Conservation (phyloP, 30 jellyfish, hydroid and myxozoan genomes). For the Sanderia malayensis region DNA sequence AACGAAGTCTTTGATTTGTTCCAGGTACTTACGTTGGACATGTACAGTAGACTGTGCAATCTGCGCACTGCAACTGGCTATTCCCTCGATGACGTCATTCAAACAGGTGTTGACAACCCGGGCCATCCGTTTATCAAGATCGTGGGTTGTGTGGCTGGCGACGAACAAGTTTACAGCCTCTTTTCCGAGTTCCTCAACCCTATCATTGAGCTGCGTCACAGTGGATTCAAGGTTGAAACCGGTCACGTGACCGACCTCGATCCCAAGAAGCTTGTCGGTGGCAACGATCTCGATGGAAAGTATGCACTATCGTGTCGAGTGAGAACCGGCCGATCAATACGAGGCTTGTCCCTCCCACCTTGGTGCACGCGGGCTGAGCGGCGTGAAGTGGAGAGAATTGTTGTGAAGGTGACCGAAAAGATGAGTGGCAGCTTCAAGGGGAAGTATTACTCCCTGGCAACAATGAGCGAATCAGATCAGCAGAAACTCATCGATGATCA, state of each 20-base stretch:
- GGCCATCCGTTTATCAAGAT: slow-evolving; percentile 93
- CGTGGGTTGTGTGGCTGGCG: slow-evolving; percentile 93
- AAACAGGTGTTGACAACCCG: slow-evolving; percentile 95
- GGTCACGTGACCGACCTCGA: slow-evolving; percentile 49
- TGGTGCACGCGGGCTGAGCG: slow-evolving; percentile 64
- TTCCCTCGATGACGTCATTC: slow-evolving; percentile 70
- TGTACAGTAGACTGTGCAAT: slow-evolving; percentile 47
- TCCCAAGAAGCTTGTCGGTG: slow-evolving; percentile 50
- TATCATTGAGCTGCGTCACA: slow-evolving; percentile 49
- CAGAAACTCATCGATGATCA: slow-evolving; percentile 66
- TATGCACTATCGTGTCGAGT: slow-evolving; percentile 65
- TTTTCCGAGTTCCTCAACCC: slow-evolving; percentile 51
- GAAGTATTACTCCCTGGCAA: slow-evolving; percentile 46
- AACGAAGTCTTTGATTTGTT: background rate
- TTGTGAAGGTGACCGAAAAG: slow-evolving; percentile 8
- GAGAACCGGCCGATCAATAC: slow-evolving; percentile 55
- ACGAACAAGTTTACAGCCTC: slow-evolving; percentile 41
- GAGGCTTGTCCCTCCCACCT: slow-evolving; percentile 52
- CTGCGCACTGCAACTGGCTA: slow-evolving; percentile 57
- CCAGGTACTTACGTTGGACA: slow-evolving; percentile 43
- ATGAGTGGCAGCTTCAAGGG: slow-evolving; percentile 45
- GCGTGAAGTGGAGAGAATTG: slow-evolving; percentile 59
- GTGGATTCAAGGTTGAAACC: slow-evolving; percentile 33
- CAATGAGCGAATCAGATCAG: slow-evolving; percentile 55
- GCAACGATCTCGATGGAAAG: slow-evolving; percentile 46